Base-by-base conservation (phyloP, 92 coral and sea anemone genomes). In the Porites rus region DNA sequence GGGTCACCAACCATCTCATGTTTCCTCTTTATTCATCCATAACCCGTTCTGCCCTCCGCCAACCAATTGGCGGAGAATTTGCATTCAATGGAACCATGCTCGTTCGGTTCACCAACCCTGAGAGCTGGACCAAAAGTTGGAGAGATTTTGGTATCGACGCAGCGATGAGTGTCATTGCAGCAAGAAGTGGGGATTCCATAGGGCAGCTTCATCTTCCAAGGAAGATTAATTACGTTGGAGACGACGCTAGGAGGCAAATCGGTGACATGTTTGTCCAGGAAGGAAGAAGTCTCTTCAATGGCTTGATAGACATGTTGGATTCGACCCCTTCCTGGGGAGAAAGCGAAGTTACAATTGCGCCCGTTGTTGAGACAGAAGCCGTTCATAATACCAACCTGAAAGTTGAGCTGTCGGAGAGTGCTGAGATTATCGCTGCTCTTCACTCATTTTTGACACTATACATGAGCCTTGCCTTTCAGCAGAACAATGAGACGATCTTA, bases 41-140 rank as follows among this genome's bases (percentile, higher is more conserved):
- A 10, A 51, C 74, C 56, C 84, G 92, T 7, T 80, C 70, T 70
- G 85, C 67, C 52, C 84, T 89, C 1, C 76, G 89, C 38, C 92
- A 89, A 63, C 87, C 88, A 79, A 89, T 89, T 80, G 87, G 85
- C 65, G 92, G 92, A 16, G 82, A 83, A 19, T 89, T 84, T 52
- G 89, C 92, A 52, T 89, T 89, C 61, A 65, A 89, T 38, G 69
- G 77, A 51, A 43, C 51, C 38, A 22, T 79, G n/a, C 92, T 89
- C 14, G 79, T 20, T 10, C 85, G 87, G 24, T 80, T 89, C 65
- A 86, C 87, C 6, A 53, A 68, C 58, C 74, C 60, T 7, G 53
- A 80, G 24, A 84, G 31, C 24, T 89, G 92, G 89, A 21, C 22
- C 16, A 61, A 19, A 14, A 73, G 76, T 0, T 89, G 92, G 92